phyloP scores from a whole-genome alignment of 2,113 vertebrate genomes.

The Phaethon lepturus region DNA sequence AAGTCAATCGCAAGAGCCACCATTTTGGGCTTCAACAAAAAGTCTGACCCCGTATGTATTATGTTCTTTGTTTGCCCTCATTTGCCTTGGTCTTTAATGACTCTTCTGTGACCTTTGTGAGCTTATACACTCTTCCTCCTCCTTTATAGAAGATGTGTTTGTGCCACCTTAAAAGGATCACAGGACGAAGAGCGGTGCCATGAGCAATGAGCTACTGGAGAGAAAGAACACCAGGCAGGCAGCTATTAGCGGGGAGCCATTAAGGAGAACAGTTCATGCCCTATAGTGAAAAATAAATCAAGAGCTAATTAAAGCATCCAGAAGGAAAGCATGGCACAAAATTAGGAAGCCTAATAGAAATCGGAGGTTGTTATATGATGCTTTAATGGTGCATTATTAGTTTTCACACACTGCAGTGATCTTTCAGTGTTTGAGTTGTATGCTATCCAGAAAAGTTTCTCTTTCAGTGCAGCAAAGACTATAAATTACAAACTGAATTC shows the following conservation, averaged over 20 bases:
- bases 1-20: conserved; percentile 27
- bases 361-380: conserved; percentile 10
- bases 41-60: background rate
- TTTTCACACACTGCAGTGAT: conserved; percentile 33
- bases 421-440: conserved; percentile 23
- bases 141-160: background rate
- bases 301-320: conserved; percentile 72
- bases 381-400: conserved; percentile 54
- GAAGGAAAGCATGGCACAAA: conserved; percentile 57
- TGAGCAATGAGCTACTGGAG: conserved; percentile 22
- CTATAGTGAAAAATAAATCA: conserved; percentile 67
- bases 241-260: conserved; percentile 62
- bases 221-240: conserved; percentile 51
- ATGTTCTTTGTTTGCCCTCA: background rate
- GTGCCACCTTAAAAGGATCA: background rate
- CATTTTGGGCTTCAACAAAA: conserved; percentile 51
- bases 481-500: conserved; percentile 24
- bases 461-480: background rate
- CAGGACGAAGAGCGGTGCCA: conserved; percentile 32
- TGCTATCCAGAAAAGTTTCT: conserved; percentile 14
- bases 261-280: conserved; percentile 55
- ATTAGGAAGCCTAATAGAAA: conserved; percentile 62
- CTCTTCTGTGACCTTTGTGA: background rate
- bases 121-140: background rate
- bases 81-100: background rate